A percentile compares a stretch with the other conserved stretches of the same genome.
phyloP scores from a whole-genome alignment of 1,140 invertebrate genomes.

The Drosophila varians region DNA sequence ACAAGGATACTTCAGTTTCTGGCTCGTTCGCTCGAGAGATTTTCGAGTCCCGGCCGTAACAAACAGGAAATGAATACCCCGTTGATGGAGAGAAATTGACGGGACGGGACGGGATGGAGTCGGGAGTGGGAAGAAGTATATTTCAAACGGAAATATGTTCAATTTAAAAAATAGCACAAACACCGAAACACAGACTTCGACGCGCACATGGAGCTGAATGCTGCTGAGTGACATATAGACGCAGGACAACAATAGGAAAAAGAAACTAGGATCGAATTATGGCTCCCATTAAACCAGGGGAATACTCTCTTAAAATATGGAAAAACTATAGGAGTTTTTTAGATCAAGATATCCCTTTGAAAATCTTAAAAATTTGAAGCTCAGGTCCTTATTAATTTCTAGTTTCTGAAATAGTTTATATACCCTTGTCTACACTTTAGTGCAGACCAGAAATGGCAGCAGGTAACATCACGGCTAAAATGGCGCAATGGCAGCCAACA shows the following conservation, averaged over 20 bases:
- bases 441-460: slow-evolving; percentile 26
- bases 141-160: slow-evolving; percentile 72
- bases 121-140: slow-evolving; percentile 11
- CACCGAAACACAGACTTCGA: slow-evolving; percentile 34
- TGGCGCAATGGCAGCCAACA: slow-evolving; percentile 49
- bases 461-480: slow-evolving; percentile 50
- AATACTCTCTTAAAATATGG: slow-evolving; percentile 31
- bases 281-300: background rate
- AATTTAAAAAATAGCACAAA: slow-evolving; percentile 69
- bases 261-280: background rate
- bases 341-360: too few species aligned
- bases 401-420: background rate
- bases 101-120: background rate
- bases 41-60: slow-evolving; percentile 37
- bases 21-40: slow-evolving; percentile 23
- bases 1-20: slow-evolving; percentile 27
- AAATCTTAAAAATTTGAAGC: too few species aligned
- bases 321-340: too few species aligned
- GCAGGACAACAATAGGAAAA: background rate
- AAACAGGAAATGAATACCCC: slow-evolving; percentile 67
- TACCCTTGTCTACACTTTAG: background rate
- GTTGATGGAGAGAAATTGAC: slow-evolving; percentile 30
- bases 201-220: slow-evolving; percentile 28
- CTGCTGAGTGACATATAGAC: slow-evolving; percentile 53
- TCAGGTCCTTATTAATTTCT: background rate